Conservation (phyloP, 2,888 invertebrate genomes). For the Agrypnus murinus region DNA sequence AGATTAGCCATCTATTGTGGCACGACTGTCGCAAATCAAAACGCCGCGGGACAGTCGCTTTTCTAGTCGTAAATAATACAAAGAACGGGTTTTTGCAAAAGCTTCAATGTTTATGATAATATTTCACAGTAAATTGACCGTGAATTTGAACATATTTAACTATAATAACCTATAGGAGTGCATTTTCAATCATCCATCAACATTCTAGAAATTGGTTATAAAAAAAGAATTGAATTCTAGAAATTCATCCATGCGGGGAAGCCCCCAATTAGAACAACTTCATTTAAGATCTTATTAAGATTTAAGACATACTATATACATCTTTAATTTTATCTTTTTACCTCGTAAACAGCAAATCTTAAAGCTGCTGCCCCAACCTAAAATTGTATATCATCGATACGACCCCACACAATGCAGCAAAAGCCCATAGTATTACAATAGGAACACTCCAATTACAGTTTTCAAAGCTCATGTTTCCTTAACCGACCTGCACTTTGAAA, state of each 20-base stretch:
- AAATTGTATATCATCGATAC: not conserved
- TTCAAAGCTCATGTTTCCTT: conserved; percentile 36
- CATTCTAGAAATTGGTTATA: no score
- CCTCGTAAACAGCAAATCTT: not conserved
- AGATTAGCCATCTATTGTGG: conserved; percentile 33
- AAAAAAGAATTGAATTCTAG: no score
- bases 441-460: conserved; percentile 44
- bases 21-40: conserved; percentile 21
- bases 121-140: conserved; percentile 26
- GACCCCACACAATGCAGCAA: conserved; percentile 46
- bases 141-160: conserved; percentile 16
- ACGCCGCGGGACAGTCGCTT: conserved; percentile 25
- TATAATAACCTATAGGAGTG: not conserved
- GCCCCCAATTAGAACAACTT: no score
- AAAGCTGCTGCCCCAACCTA: conserved; percentile 1
- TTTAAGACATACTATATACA: no score
- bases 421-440: conserved; percentile 16
- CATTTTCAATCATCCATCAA: no score
- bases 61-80: conserved; percentile 37
- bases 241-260: no score
- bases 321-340: no score
- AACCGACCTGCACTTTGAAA: conserved; percentile 37
- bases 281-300: no score
- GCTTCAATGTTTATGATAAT: conserved; percentile 18
- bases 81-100: conserved; percentile 38